Percentiles rank a stretch among this genome's conserved stretches.
Evolutionary conservation across 2,113 vertebrate genomes (phyloP).

Genomic region (Phainopepla nitens): DNA sequence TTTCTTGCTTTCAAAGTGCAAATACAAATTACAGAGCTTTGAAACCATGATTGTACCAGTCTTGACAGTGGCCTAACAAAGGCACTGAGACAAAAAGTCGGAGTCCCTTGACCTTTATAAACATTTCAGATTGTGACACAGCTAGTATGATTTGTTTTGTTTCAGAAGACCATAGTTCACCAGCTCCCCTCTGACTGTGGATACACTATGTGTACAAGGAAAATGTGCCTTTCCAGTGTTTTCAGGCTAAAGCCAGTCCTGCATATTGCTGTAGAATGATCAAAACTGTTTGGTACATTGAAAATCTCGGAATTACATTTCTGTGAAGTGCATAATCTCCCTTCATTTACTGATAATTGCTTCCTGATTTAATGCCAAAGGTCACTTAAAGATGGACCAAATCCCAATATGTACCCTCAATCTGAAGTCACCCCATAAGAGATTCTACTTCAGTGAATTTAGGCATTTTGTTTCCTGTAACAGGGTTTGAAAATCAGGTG

Average conservation of each 20-base stretch:
- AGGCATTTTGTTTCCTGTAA: not conserved
- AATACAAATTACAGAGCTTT: not conserved
- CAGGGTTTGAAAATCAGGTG: not conserved
- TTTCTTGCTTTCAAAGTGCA: not conserved
- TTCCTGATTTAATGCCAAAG: not conserved
- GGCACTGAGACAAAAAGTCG: not conserved
- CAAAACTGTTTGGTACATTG: not conserved
- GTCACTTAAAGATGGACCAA: not conserved
- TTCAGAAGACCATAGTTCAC: not conserved
- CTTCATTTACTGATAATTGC: not conserved
- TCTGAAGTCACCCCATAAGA: not conserved
- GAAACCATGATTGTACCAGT: not conserved
- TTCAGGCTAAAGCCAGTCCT: not conserved
- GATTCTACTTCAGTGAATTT: not conserved
- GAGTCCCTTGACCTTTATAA: slow-evolving; percentile 10
- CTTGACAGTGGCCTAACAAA: not conserved
- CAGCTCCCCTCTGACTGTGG: not conserved
- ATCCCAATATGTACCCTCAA: not conserved
- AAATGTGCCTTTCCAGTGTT: not conserved
- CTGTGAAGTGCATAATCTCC: not conserved
- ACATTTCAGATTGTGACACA: not conserved
- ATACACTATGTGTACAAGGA: not conserved
- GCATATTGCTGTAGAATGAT: not conserved
- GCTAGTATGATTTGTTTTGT: not conserved
- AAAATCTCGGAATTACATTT: not conserved